These are phyloP conservation scores for Dasysyrphus albostriatus DNA, from an alignment of 2,888 invertebrate genomes.

Conservation along the genomic window DNA sequence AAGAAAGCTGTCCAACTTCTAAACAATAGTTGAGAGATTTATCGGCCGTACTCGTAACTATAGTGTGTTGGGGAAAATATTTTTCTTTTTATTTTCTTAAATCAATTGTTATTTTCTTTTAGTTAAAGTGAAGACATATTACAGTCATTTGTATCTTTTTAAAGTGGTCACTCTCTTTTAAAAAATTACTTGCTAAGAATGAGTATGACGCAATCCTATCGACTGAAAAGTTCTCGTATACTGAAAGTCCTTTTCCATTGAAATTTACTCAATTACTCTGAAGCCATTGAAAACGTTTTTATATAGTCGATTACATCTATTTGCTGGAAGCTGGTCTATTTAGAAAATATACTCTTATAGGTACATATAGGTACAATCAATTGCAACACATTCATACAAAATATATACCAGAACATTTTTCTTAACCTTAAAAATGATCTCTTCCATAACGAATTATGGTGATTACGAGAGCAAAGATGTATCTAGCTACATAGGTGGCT, in stretches of 20 bases:
- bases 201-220: background rate
- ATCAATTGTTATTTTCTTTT: background rate
- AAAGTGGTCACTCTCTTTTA: constrained; percentile 6
- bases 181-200: background rate
- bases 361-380: too few species aligned
- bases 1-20: too few species aligned
- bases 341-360: background rate
- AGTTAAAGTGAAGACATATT: background rate
- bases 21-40: too few species aligned
- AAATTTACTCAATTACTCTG: background rate
- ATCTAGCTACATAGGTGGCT: too few species aligned
- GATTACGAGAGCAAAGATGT: too few species aligned
- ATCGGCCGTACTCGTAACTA: too few species aligned
- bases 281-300: background rate
- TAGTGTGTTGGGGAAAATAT: background rate
- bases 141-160: background rate
- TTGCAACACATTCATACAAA: too few species aligned
- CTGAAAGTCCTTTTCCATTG: background rate
- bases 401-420: background rate
- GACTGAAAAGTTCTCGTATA: background rate
- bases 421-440: background rate
- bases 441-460: too few species aligned
- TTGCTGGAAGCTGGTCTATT: background rate
- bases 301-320: constrained; percentile 1
- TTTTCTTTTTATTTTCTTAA: background rate